Evolutionary conservation across 2,797 vertebrate genomes (phyloP).

Genomic region (Malurus leucopterus): DNA sequence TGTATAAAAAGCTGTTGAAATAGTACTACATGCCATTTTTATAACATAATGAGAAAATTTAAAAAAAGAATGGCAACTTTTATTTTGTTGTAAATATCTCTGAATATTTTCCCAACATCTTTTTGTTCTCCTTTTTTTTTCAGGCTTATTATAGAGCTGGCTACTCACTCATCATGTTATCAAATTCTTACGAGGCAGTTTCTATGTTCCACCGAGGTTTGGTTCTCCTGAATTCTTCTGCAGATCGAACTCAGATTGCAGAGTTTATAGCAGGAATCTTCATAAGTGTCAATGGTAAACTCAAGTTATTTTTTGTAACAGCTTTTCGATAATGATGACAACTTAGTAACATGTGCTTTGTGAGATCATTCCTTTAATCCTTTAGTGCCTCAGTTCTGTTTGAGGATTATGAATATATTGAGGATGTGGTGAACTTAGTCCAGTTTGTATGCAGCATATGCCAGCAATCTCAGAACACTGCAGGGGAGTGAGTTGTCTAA

Average conservation of each 20-base stretch:
- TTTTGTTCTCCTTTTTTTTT: not conserved
- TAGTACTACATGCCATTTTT: not conserved
- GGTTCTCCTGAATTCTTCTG: constrained; percentile 14
- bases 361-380: not conserved
- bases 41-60: not conserved
- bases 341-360: rapidly evolving
- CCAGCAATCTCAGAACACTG: not conserved
- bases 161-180: constrained; percentile 59
- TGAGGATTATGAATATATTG: not conserved
- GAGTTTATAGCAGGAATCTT: constrained; percentile 74
- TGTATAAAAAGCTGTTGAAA: not conserved
- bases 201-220: constrained; percentile 67
- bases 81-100: not conserved
- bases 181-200: constrained; percentile 23
- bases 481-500: not conserved
- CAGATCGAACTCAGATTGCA: constrained; percentile 50
- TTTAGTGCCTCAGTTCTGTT: not conserved
- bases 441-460: not conserved
- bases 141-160: constrained; percentile 77
- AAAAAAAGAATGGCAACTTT: not conserved
- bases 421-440: not conserved
- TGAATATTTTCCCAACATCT: not conserved
- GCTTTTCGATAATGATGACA: not conserved
- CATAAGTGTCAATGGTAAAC: constrained; percentile 66
- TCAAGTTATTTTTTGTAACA: not conserved